A percentile compares a stretch with the other conserved stretches of the same genome.
Conservation (phyloP, 2,797 vertebrate genomes). For the Knipowitschia caucasica region DNA sequence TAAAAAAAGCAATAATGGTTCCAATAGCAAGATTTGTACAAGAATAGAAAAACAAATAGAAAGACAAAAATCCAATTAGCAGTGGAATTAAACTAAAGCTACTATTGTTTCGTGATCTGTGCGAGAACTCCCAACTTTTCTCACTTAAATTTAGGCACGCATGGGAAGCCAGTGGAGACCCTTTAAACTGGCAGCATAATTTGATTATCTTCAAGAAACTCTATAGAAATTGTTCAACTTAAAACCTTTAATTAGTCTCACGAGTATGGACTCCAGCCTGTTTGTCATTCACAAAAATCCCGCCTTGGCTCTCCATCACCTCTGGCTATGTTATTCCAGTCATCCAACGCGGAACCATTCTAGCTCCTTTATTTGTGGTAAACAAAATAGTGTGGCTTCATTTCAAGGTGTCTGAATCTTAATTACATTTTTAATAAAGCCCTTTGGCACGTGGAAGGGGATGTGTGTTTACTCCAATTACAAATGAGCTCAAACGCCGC, state of each 20-base stretch:
- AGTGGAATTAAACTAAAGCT: too few relatives aligned
- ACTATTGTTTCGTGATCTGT: too few relatives aligned
- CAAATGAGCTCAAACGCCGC: conserved; percentile 29
- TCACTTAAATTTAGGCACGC: too few relatives aligned
- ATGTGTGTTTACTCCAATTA: conserved; percentile 15
- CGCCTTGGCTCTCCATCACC: conserved; percentile 12
- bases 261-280: conserved; percentile 2
- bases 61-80: too few relatives aligned
- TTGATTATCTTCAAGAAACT: not conserved
- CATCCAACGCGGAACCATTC: conserved; percentile 49
- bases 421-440: conserved; percentile 69
- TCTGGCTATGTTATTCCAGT: conserved; percentile 31
- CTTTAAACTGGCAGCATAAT: not conserved
- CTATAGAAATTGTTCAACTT: not conserved
- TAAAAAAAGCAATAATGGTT: too few relatives aligned
- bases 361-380: conserved; percentile 52
- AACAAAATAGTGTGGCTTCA: conserved; percentile 53
- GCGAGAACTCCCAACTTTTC: too few relatives aligned
- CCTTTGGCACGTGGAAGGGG: conserved; percentile 27
- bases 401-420: conserved; percentile 68
- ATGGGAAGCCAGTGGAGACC: not conserved
- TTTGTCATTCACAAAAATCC: conserved; percentile 19
- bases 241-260: not conserved
- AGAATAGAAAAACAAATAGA: too few relatives aligned
- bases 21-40: too few relatives aligned